A percentile compares a stretch with the other conserved stretches of the same genome.
Evolutionary conservation across 2,113 vertebrate genomes (phyloP).

Genomic region (Ceratotherium simum): DNA sequence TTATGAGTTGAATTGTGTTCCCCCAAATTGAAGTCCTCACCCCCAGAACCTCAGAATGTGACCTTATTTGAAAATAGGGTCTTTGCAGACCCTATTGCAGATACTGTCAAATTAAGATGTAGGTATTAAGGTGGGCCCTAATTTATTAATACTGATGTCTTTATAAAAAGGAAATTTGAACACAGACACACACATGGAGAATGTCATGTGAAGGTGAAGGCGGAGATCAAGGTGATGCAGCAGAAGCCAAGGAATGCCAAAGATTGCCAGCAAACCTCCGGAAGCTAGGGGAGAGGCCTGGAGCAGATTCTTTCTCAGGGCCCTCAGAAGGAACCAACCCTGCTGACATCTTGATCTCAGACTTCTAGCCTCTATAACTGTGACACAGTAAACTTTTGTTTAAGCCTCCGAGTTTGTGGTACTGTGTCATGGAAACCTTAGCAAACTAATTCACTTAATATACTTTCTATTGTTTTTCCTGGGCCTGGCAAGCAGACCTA

Average conservation of each 20-base stretch:
- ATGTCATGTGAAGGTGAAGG: not conserved
- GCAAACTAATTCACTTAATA: not conserved
- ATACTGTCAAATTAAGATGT: too few relatives aligned
- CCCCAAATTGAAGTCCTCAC: not conserved
- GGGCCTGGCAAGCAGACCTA: not conserved
- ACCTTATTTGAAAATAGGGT: not conserved
- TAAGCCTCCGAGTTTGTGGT: not conserved
- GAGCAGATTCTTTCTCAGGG: too few relatives aligned
- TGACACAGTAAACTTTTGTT: too few relatives aligned
- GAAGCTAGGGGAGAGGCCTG: not conserved
- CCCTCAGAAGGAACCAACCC: not conserved
- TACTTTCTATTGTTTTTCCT: not conserved
- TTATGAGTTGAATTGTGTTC: not conserved
- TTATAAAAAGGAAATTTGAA: not conserved
- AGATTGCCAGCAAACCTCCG: not conserved
- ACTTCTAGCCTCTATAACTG: not conserved
- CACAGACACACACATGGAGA: not conserved
- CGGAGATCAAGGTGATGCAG: not conserved
- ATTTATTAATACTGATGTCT: not conserved
- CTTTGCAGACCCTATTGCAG: not conserved
- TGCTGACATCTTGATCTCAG: not conserved
- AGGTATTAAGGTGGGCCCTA: fast-evolving
- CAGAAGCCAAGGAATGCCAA: not conserved
- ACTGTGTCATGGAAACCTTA: not conserved
- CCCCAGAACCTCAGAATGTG: not conserved